Conservation (phyloP, 2,113 vertebrate species). For the Jacana jacana region DNA sequence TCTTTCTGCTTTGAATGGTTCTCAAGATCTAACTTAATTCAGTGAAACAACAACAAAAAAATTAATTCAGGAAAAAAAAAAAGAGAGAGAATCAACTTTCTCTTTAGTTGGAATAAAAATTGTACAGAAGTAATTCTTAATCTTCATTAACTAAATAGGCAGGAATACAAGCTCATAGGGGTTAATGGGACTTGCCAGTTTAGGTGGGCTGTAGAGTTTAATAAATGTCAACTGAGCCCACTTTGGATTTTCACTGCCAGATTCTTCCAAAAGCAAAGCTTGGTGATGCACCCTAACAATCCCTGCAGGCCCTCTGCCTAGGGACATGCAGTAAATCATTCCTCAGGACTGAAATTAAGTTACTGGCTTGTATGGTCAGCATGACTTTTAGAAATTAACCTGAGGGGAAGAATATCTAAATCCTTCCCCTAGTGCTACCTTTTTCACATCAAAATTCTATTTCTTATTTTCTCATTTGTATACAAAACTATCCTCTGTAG, state of each 20-base stretch:
- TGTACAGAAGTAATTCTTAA: background rate
- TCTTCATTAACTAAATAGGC: background rate
- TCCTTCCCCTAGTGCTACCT: background rate
- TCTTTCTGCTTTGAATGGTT: background rate
- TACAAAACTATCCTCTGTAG: background rate
- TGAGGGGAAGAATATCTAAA: background rate
- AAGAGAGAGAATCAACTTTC: background rate
- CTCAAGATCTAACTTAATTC: slow-evolving; percentile 16
- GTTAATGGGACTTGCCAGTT: background rate
- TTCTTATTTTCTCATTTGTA: background rate
- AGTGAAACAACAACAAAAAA: too few species aligned
- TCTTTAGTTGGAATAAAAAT: background rate
- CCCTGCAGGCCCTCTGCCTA: background rate
- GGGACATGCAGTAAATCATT: background rate
- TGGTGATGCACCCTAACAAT: background rate
- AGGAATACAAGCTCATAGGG: background rate
- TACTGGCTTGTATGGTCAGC: background rate
- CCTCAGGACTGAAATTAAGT: background rate
- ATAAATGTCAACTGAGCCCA: background rate
- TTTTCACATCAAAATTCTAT: background rate
- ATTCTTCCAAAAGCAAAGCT: background rate
- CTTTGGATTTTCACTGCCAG: background rate
- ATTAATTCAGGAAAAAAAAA: background rate
- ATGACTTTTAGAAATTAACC: background rate
- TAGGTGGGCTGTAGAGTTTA: background rate